These are phyloP conservation scores for Enteromius anoplus DNA, from an alignment of 2,797 vertebrate species.

Conservation along the genomic window DNA sequence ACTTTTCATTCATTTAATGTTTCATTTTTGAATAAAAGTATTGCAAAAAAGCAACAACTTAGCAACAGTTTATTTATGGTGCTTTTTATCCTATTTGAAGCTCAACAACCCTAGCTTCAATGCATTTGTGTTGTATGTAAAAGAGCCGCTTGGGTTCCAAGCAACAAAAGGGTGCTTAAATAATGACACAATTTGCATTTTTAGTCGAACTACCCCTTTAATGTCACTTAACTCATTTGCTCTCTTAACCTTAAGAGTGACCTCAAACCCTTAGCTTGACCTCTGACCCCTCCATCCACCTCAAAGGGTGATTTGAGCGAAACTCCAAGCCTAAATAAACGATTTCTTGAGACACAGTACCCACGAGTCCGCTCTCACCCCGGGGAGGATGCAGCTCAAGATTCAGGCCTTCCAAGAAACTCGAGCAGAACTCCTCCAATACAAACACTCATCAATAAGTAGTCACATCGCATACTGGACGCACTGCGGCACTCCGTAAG, in stretches of 20 bases:
- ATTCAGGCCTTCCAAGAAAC: conserved; percentile 72
- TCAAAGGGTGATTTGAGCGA: conserved; percentile 5
- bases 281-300: conserved; percentile 6
- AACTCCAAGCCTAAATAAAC: conserved; percentile 24
- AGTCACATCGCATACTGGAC: conserved; percentile 73
- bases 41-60: background rate
- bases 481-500: conserved; percentile 76
- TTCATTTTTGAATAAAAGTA: background rate
- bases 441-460: conserved; percentile 60
- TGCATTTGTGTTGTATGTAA: background rate
- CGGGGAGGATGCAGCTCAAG: conserved; percentile 72
- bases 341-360: conserved; percentile 41
- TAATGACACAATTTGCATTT: conserved; percentile 2
- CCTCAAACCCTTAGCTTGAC: conserved; percentile 21
- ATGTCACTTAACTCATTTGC: conserved; percentile 8
- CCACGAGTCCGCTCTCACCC: conserved; percentile 69
- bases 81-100: no score
- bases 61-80: background rate
- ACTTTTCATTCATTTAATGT: background rate
- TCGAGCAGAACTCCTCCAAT: conserved; percentile 62
- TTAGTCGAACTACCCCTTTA: background rate
- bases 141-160: background rate
- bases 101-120: background rate
- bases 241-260: background rate
- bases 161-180: conserved; percentile 18